phyloP scores from a whole-genome alignment of 2,888 invertebrate genomes.

The Drosophila lacicola region DNA sequence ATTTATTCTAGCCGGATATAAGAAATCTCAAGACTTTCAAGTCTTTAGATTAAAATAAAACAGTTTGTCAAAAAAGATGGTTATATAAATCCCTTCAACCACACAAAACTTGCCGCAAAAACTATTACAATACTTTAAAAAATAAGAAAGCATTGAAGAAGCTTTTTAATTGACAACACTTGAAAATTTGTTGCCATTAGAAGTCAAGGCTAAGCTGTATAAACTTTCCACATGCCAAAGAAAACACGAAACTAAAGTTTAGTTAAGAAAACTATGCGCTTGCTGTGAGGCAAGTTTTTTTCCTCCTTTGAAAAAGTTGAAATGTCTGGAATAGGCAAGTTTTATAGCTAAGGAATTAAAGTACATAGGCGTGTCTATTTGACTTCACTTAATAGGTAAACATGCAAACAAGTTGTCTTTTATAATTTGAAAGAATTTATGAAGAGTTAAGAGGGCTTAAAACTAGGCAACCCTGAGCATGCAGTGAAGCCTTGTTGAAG shows the following conservation, averaged over 20 bases:
- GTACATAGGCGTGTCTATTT: conserved; percentile 1
- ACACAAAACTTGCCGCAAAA: background rate
- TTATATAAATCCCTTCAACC: conserved; percentile 1
- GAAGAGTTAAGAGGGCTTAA: background rate
- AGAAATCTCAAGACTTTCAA: background rate
- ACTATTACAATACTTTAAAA: background rate
- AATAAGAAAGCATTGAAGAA: background rate
- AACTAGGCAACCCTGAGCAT: too few species aligned
- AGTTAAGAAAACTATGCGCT: background rate
- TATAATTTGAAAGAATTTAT: background rate
- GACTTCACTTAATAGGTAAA: too few species aligned
- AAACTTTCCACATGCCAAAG: conserved; percentile 20
- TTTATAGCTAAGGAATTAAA: background rate
- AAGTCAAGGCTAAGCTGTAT: conserved; percentile 21
- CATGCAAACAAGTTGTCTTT: background rate
- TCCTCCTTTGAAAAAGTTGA: background rate
- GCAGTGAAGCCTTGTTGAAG: too few species aligned
- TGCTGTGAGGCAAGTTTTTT: conserved; percentile 1
- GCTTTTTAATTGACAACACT: conserved; percentile 26
- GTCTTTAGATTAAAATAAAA: background rate
- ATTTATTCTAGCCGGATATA: conserved; percentile 1
- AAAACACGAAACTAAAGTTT: conserved; percentile 13
- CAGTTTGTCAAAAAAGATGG: background rate
- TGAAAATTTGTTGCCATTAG: conserved; percentile 9
- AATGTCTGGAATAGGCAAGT: background rate